Evolutionary conservation across 35 echinoderm and acorn worm genomes (phyloP).

Genomic region (Ophiothrix spiculata): DNA sequence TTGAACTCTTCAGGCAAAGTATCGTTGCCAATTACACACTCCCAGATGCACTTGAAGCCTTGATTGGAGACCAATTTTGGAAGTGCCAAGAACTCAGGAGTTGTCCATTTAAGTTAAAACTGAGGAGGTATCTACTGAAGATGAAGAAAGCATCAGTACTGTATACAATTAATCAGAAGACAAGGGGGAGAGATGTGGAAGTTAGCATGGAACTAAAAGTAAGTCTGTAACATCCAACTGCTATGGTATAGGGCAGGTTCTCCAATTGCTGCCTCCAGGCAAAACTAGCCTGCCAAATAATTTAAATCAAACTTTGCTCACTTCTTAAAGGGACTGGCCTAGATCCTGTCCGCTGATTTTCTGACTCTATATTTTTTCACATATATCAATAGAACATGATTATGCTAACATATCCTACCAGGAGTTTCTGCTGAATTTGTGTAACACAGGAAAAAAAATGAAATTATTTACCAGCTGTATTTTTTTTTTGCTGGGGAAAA

Average conservation of each 20-base stretch:
- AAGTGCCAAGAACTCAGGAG: not conserved
- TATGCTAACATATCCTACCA: too few relatives aligned
- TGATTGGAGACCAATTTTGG: not conserved
- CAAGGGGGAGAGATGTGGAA: not conserved
- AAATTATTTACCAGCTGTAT: too few relatives aligned
- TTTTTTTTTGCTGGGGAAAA: too few relatives aligned
- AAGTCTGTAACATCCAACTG: not conserved
- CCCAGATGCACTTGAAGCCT: not conserved
- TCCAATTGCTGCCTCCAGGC: not conserved
- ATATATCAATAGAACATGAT: not conserved
- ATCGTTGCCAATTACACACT: not conserved
- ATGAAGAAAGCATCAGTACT: not conserved
- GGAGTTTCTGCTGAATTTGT: too few relatives aligned
- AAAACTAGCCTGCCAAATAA: not conserved
- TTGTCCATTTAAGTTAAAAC: not conserved
- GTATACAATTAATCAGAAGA: not conserved
- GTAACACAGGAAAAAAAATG: too few relatives aligned
- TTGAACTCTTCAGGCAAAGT: not conserved
- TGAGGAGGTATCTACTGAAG: not conserved
- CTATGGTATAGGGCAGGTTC: not conserved
- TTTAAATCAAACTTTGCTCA: not conserved
- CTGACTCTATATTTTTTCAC: not conserved
- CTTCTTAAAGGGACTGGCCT: not conserved
- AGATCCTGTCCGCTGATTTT: not conserved
- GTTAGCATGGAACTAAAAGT: not conserved